A percentile compares a stretch with the other conserved stretches of the same genome.
Conservation (phyloP, 2,888 invertebrate species). For the Scaptomyza reducta region DNA sequence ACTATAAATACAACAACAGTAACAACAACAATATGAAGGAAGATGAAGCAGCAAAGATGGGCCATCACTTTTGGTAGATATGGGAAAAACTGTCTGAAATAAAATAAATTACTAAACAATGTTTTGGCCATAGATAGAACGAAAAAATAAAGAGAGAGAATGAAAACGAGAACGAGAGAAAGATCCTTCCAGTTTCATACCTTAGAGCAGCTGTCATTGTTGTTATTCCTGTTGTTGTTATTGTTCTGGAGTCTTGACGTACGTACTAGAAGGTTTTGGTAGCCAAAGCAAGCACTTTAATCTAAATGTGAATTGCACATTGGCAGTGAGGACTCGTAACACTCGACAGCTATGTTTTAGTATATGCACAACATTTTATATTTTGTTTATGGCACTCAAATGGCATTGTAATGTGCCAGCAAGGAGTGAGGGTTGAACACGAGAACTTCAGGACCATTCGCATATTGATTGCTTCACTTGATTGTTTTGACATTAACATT, state of each 20-base stretch:
- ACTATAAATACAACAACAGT: conserved; percentile 45
- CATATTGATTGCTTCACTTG: conserved; percentile 64
- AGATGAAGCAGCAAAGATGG: conserved; percentile 27
- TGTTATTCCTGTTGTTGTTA: conserved; percentile 12
- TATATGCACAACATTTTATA: conserved; percentile 52
- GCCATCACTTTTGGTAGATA: conserved; percentile 45
- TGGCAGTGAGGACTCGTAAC: conserved; percentile 31
- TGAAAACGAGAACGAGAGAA: conserved; percentile 13
- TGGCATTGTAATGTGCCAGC: conserved; percentile 47
- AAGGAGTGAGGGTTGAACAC: neutral
- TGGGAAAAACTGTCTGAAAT: conserved; percentile 73
- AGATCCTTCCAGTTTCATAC: conserved; percentile 29
- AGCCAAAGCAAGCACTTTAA: conserved; percentile 64
- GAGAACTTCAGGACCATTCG: conserved; percentile 20
- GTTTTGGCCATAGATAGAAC: conserved; percentile 44
- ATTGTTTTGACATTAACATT: conserved; percentile 55
- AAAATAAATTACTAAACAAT: conserved; percentile 81
- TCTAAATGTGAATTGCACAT: conserved; percentile 66
- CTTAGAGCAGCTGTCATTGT: conserved; percentile 50
- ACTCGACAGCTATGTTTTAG: conserved; percentile 24
- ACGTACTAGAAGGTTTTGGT: conserved; percentile 68
- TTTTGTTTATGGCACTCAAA: conserved; percentile 73
- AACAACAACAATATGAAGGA: conserved; percentile 27
- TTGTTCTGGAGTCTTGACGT: conserved; percentile 49
- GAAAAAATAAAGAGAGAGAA: conserved; percentile 1